These are phyloP conservation scores for Heteropelma amictum DNA, from an alignment of 2,888 invertebrate genomes.

Conservation along the genomic window DNA sequence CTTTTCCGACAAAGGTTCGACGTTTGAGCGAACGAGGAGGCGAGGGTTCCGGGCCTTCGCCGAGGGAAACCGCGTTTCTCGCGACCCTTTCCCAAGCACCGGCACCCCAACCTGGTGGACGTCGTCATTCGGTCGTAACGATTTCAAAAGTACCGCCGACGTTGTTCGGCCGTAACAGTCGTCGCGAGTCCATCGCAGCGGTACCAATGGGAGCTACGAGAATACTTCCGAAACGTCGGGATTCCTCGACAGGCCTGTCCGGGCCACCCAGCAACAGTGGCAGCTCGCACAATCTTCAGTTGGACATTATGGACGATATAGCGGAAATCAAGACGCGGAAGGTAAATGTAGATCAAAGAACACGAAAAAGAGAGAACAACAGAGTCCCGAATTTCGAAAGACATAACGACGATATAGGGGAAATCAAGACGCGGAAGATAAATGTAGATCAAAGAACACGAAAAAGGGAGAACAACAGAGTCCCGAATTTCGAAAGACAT, in stretches of 20 bases:
- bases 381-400: no score
- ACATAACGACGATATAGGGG: no score
- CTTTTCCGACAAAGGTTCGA: conserved; percentile 80
- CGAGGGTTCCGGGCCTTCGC: conserved; percentile 86
- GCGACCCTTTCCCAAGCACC: conserved; percentile 89
- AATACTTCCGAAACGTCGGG: conserved; percentile 78
- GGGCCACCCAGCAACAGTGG: conserved; percentile 89
- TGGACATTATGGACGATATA: conserved; percentile 94
- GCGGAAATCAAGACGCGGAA: conserved; percentile 85
- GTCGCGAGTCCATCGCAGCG: conserved; percentile 90
- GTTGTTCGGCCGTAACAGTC: conserved; percentile 85
- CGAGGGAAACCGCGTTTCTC: conserved; percentile 89
- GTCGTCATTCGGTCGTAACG: conserved; percentile 92
- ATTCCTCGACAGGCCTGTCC: conserved; percentile 78
- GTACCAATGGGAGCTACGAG: conserved; percentile 81
- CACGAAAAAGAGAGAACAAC: no score
- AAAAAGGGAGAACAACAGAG: no score
- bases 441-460: no score
- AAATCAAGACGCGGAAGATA: no score
- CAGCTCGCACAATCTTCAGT: conserved; percentile 89
- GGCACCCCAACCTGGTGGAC: conserved; percentile 85
- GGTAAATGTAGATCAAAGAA: conserved; percentile 57
- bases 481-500: no score
- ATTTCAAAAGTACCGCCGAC: conserved; percentile 89
- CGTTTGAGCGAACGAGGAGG: conserved; percentile 89